phyloP scores from a whole-genome alignment of 2,113 vertebrate species.

The Blennius ocellaris region DNA sequence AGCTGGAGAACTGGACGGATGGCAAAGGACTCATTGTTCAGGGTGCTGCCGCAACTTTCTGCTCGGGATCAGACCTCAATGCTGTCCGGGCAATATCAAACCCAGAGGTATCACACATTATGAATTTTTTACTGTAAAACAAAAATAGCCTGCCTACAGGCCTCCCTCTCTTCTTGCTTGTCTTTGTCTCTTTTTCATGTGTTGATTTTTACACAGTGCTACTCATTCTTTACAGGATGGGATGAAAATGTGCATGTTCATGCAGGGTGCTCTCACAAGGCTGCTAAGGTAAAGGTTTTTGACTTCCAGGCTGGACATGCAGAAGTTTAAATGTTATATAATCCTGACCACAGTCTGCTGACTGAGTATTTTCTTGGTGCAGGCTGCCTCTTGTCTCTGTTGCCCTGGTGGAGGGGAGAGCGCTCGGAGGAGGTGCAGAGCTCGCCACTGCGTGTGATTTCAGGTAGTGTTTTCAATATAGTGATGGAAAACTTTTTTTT shows the following conservation, averaged over 20 bases:
- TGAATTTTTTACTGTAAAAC: no score
- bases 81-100: conserved; percentile 87
- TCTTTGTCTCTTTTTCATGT: no score
- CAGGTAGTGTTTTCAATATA: conserved; percentile 82
- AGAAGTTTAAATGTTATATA: not conserved
- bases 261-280: conserved; percentile 93
- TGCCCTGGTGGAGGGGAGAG: conserved; percentile 92
- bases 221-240: conserved; percentile 86
- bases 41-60: conserved; percentile 92
- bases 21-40: conserved; percentile 93
- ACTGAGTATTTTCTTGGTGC: conserved; percentile 51
- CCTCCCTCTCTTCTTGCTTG: no score
- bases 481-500: not conserved
- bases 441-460: conserved; percentile 95
- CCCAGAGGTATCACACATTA: conserved; percentile 82
- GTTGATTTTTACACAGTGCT: not conserved
- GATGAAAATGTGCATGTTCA: conserved; percentile 95
- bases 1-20: conserved; percentile 92
- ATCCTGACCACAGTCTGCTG: conserved; percentile 22
- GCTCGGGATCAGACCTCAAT: conserved; percentile 93
- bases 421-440: conserved; percentile 94
- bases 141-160: no score
- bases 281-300: conserved; percentile 87
- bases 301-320: not conserved
- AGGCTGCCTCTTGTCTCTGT: conserved; percentile 95